Conservation (phyloP, 2,113 vertebrate species). For the Amblyopsis rosae region DNA sequence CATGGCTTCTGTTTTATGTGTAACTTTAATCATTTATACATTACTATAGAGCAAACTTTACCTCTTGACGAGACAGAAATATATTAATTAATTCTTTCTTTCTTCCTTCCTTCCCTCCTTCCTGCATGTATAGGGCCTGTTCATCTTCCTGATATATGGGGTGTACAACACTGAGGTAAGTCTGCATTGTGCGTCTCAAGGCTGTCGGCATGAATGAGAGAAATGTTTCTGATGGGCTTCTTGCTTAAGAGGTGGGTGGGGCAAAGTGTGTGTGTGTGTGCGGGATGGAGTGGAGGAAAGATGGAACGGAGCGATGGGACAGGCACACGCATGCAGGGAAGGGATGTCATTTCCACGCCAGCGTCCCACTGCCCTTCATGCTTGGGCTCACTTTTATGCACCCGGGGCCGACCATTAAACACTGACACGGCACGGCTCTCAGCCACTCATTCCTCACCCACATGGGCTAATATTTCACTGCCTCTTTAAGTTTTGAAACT, state of each 20-base stretch:
- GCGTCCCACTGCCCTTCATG: constrained; percentile 98
- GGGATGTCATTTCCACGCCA: constrained; percentile 78
- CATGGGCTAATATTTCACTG: constrained; percentile 94
- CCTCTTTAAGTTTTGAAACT: constrained; percentile 96
- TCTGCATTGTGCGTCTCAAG: constrained; percentile 96
- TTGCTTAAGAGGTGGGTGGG: constrained; percentile 80
- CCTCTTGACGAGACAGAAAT: no score
- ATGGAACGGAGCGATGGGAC: constrained; percentile 33
- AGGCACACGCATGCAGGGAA: constrained; percentile 20
- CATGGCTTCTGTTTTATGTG: no score
- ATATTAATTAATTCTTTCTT: constrained; percentile 8
- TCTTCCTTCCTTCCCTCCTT: constrained; percentile 10
- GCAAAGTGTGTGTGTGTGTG: constrained; percentile 33
- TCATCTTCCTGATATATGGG: constrained; percentile 99
- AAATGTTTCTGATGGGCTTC: constrained; percentile 99
- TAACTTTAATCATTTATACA: no score
- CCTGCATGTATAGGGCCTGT: constrained; percentile 85
- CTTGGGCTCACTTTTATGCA: constrained; percentile 98
- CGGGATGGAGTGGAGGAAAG: constrained; percentile 43
- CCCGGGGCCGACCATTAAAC: constrained; percentile 95
- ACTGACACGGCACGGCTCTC: constrained; percentile 88
- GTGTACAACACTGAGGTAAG: constrained; percentile 98
- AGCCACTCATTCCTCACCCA: constrained; percentile 97
- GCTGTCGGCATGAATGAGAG: constrained; percentile 99
- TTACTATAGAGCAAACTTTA: no score